phyloP scores from a whole-genome alignment of 35 echinoderm and acorn worm genomes.

The Lytechinus variegatus region DNA sequence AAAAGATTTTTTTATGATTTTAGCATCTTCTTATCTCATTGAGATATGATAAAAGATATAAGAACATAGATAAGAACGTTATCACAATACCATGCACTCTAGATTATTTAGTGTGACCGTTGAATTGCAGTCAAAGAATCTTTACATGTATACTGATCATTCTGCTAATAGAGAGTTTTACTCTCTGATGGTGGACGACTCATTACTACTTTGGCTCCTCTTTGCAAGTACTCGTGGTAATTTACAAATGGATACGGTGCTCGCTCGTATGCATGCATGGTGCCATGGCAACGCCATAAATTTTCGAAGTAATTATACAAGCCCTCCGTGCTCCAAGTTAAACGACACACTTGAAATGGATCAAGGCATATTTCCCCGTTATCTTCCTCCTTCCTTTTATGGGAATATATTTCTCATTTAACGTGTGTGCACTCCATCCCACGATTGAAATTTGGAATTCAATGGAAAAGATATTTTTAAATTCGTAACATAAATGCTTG shows the following conservation, averaged over 20 bases:
- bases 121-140: too few relatives aligned
- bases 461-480: not conserved
- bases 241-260: not conserved
- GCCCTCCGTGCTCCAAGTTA: not conserved
- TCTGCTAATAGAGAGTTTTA: too few relatives aligned
- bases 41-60: too few relatives aligned
- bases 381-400: not conserved
- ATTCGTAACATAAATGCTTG: too few relatives aligned
- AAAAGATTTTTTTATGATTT: too few relatives aligned
- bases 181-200: too few relatives aligned
- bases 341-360: not conserved
- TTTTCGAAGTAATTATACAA: not conserved
- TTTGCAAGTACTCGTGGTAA: not conserved
- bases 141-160: too few relatives aligned
- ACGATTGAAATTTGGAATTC: not conserved
- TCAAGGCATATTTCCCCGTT: not conserved
- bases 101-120: too few relatives aligned
- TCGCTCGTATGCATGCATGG: not conserved
- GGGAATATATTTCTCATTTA: not conserved
- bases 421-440: not conserved
- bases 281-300: slow-evolving; percentile 9
- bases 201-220: too few relatives aligned
- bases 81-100: too few relatives aligned
- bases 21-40: too few relatives aligned
- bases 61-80: too few relatives aligned